Base-by-base conservation (phyloP, 2,113 vertebrate genomes). In the Xiphias gladius region DNA sequence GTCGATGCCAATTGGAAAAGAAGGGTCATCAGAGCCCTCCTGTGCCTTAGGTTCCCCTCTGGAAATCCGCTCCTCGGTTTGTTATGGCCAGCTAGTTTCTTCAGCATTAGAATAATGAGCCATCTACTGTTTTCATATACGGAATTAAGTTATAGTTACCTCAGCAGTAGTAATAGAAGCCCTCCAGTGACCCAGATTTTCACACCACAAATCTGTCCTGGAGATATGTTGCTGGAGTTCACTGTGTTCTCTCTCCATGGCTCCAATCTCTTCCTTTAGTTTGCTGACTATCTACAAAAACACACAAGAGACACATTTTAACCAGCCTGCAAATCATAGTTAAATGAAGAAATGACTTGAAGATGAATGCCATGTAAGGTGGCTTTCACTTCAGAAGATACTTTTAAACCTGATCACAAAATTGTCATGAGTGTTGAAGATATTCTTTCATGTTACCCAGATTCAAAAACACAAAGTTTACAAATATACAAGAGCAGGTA, bases 141-240 rank as follows among this genome's bases (percentile, higher is more conserved):
- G 7, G 26, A 30, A 30, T 46, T 11, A n/a, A n/a, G 19, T 24
- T 24, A 1, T 24, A n/a, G 54, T 78, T 86, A 99, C 98, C 96
- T 99, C 98, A 3, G 96, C 96, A 26, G 94, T 92, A 69, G 94
- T 95, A 63, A 99, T 97, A 19, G 94, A 85, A 3, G 98, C 98
- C 91, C 95, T 97, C 98, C 98, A 99, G 90, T 96, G 92, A 22
- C 98, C 97, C 11, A 99, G 94, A 84, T 99, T 98, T 87, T 99
- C 98, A 90, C 98, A 99, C 98, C 98, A 99, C 96, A 97, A 97
- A 75, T 99, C 98, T 0, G 98, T 99, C 75, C 98, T 95, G 2
- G 94, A 96, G 92, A 99, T 97, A 84, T 99, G 98, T 61, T 97
- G 90, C 92, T 98, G 97, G 14, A 99, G 97, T 74, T 99, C 98